These are phyloP conservation scores for Diadumene lineata DNA, from an alignment of 92 coral and sea anemone genomes.

Conservation along the genomic window DNA sequence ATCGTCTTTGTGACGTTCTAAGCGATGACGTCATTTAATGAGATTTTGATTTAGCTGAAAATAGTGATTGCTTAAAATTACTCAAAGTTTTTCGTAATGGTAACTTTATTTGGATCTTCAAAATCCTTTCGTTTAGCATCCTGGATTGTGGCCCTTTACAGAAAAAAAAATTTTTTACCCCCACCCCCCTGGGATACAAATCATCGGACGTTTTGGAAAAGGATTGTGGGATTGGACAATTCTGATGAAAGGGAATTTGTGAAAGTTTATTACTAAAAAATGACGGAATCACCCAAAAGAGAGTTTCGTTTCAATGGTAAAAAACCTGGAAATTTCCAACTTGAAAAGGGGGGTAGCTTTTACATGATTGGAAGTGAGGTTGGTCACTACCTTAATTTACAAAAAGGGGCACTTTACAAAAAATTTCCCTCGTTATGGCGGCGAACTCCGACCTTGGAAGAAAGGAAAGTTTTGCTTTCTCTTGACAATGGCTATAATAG, in stretches of 20 bases:
- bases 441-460: slow-evolving; percentile 85
- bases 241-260: background rate
- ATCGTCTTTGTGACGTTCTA: slow-evolving; percentile 15
- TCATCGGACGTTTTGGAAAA: background rate
- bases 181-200: background rate
- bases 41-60: no score
- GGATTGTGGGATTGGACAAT: slow-evolving; percentile 24
- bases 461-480: slow-evolving; percentile 64
- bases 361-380: slow-evolving; percentile 98
- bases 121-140: no score
- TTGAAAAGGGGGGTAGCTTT: slow-evolving; percentile 79
- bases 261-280: slow-evolving; percentile 1
- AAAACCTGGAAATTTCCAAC: slow-evolving; percentile 86
- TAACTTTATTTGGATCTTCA: background rate
- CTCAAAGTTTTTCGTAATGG: background rate
- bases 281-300: slow-evolving; percentile 37
- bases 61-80: background rate
- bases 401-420: slow-evolving; percentile 96
- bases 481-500: slow-evolving; percentile 89
- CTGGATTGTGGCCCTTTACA: background rate
- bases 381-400: slow-evolving; percentile 76
- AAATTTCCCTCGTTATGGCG: slow-evolving; percentile 95
- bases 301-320: slow-evolving; percentile 48
- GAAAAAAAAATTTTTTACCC: background rate
- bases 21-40: background rate